Evolutionary conservation across 2,888 invertebrate species (phyloP), one percentile per base, ranked within the genome.

Genomic region (Odontomyia ornata): DNA sequence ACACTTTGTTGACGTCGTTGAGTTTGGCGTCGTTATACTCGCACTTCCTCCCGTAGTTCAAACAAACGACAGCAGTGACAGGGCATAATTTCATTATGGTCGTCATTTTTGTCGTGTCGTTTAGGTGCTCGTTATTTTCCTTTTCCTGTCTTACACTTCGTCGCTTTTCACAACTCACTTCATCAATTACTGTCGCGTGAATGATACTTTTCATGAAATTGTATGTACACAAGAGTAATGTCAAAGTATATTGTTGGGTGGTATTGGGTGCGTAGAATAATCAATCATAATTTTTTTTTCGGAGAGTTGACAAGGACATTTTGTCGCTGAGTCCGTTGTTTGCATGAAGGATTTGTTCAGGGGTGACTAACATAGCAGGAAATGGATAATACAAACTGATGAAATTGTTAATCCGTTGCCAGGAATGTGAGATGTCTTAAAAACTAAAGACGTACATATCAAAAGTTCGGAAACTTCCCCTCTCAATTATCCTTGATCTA

Each of bases 71-170:
- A 65, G 57, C 43, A 76, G 76, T 78, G 78, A 78, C 78, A 78
- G 71, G 78, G 65, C 78, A 76, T 78, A 78, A 78, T 78, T 78
- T 78, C 73, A 78, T 78, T 78, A 78, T 60, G 60, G 15, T 36
- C 36, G 36, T 73, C 36, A 43, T 69, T 69, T 46, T 69, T 15
- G 69, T 23, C 47, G 47, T 69, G 36, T 36, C 36, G 36, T 36
- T 36, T 36, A 36, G 36, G 36, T 46, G 11, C 18, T 60, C 69
- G n/a, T 30, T 69, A 69, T 69, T 69, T 69, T 30, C 46, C 69
- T 69, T 69, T 69, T 46, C 69, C 69, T 69, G 69, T 69, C 47
- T 28, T 46, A 43, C 47, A 69, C 46, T 47, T 47, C 47, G 69
- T 69, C 47, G 69, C 69, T 47, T 69, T 69, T 69, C 47, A 46